Percentiles rank a stretch among this genome's conserved stretches.
These are phyloP conservation scores for Oncorhynchus keta DNA, from an alignment of 2,113 vertebrate species.

Conservation along the genomic window DNA sequence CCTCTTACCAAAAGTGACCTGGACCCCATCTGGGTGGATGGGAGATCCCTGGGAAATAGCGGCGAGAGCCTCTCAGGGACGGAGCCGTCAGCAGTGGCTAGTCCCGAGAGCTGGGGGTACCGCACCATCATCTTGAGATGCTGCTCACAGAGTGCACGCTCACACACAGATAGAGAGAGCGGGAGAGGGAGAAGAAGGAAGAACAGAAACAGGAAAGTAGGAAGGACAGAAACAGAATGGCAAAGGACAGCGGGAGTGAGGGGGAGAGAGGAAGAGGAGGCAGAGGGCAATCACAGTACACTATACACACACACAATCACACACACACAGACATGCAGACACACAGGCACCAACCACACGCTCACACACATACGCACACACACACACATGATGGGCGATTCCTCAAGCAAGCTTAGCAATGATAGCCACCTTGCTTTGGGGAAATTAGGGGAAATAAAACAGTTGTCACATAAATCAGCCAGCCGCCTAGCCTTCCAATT, in stretches of 20 bases:
- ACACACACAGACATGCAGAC: slow-evolving; percentile 70
- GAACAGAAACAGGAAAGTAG: slow-evolving; percentile 67
- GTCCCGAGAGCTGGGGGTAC: slow-evolving; percentile 95
- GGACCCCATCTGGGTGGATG: slow-evolving; percentile 92
- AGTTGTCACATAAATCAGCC: slow-evolving; percentile 46
- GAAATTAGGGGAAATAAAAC: slow-evolving; percentile 42
- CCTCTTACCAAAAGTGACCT: slow-evolving; percentile 97
- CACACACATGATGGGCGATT: slow-evolving; percentile 85
- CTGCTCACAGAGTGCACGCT: slow-evolving; percentile 71
- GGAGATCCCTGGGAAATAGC: slow-evolving; percentile 89
- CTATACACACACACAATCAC: slow-evolving; percentile 77
- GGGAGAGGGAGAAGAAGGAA: slow-evolving; percentile 38
- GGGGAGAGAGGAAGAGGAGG: slow-evolving; percentile 14
- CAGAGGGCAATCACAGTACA: slow-evolving; percentile 64
- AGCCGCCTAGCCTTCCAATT: slow-evolving; percentile 43
- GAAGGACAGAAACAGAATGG: slow-evolving; percentile 58
- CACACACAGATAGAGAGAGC: slow-evolving; percentile 59
- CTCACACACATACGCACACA: slow-evolving; percentile 31
- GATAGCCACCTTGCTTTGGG: slow-evolving; percentile 87
- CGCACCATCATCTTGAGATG: slow-evolving; percentile 89
- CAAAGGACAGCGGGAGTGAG: slow-evolving; percentile 54
- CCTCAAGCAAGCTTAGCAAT: slow-evolving; percentile 91
- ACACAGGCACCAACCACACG: slow-evolving; percentile 63
- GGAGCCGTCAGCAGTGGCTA: slow-evolving; percentile 92
- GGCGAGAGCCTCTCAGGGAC: slow-evolving; percentile 90